Base-by-base conservation (phyloP, 2,113 vertebrate species). In the Lipophrys pholis region DNA sequence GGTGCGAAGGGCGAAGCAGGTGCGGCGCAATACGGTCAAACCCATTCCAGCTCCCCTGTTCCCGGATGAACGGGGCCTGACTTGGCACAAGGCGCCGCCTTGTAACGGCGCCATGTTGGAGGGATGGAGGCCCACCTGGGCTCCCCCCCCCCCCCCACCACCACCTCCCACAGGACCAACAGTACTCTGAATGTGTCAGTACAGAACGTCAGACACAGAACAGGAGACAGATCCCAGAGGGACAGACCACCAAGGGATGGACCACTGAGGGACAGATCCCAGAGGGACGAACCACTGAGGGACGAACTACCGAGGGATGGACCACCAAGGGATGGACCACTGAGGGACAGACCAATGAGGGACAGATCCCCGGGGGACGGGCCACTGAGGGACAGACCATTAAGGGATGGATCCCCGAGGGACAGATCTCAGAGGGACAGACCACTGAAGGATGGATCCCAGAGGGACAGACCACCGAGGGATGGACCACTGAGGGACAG, bases 11-110 rank as follows among this genome's bases (percentile, higher is more conserved):
- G 83, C 62, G 58, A 73, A 89, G 86, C 93, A 93, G 94, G 92
- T 94, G 93, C 76, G 35, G 74, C 83, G 62, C 93, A 93, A 93
- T 93, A 93, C 90, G 89, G 83, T 94, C 85, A 76, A 82, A 80
- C 75, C 82, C 78, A 38, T 71, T 85, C 87, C 81, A 79, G 83
- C 74, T 76, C 86, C 79, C 78, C 66, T 53, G 80, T 30, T 82
- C 79, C 81, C 64, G 58, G 69, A 79, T 82, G 82, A 88, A 68
- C 52, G 63, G 72, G 81, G 78, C 58, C 70, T 7, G 69, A 66
- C 69, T 90, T 92, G 87, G 91, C 90, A 85, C 16, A n/a, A 7
- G 51, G 53, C 11, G 36, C 1, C 3, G 62, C 52, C 61, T 73
- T 80, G 80, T 84, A 86, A 73, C 76, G 11, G 75, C 77, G 85